Percentiles rank a stretch among this genome's conserved stretches.
Evolutionary conservation across 1,140 invertebrate genomes (phyloP).

Genomic region (Colletes latitarsis): DNA sequence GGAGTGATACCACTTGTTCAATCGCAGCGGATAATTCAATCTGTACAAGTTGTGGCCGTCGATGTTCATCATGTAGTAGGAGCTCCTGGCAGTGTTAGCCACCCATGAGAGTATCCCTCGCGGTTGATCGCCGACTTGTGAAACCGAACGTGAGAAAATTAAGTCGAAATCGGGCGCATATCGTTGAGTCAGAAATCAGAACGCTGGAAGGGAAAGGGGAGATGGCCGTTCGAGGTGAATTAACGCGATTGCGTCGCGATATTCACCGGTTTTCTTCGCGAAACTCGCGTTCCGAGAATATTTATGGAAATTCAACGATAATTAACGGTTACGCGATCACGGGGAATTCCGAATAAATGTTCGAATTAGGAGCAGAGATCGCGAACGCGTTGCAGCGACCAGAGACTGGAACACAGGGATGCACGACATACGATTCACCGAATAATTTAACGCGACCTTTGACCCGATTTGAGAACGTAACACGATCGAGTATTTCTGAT

Average conservation of each 20-base stretch:
- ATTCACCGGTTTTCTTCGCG: background rate
- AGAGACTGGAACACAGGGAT: no score
- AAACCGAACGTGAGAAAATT: conserved; percentile 34
- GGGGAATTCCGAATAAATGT: background rate
- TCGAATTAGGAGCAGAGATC: background rate
- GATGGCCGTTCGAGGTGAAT: no score
- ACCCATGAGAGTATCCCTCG: conserved; percentile 89
- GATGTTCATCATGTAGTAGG: conserved; percentile 90
- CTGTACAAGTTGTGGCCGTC: conserved; percentile 91
- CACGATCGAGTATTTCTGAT: no score
- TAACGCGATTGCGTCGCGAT: background rate
- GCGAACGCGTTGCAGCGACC: no score
- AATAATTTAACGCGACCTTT: no score
- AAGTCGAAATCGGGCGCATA: background rate
- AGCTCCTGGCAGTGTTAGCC: conserved; percentile 88
- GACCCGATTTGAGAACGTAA: no score
- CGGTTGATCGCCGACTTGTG: conserved; percentile 85
- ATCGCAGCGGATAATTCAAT: conserved; percentile 89
- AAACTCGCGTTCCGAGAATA: background rate
- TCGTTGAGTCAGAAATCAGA: no score
- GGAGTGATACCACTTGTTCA: conserved; percentile 92
- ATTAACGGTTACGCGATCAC: background rate
- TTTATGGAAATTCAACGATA: background rate
- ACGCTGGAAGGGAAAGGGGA: background rate
- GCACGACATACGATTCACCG: no score